phyloP scores from a whole-genome alignment of 2,888 invertebrate species.

The Stenurella melanura region DNA sequence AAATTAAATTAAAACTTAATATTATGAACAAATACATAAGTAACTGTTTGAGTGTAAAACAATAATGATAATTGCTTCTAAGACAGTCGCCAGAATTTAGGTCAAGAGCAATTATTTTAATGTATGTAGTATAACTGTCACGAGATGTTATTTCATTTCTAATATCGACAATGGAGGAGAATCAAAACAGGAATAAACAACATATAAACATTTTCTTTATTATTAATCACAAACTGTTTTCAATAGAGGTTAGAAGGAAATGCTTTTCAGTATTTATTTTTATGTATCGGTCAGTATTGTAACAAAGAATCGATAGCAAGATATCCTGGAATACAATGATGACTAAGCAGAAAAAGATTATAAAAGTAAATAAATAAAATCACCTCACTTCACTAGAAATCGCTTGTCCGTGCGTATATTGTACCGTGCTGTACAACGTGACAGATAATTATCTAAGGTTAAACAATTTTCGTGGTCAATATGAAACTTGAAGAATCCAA shows the following conservation, averaged over 20 bases:
- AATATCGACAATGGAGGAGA: neutral
- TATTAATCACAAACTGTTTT: neutral
- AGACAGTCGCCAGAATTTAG: neutral
- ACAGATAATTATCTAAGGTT: neutral
- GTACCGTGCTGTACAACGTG: neutral
- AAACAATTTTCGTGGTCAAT: neutral
- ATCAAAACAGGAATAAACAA: neutral
- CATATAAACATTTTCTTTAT: no score
- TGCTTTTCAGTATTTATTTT: no score
- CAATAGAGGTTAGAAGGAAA: neutral
- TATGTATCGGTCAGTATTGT: neutral
- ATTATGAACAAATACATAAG: neutral
- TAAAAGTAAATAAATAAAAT: neutral
- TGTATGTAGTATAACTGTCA: neutral
- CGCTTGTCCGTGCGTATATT: neutral
- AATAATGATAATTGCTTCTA: neutral
- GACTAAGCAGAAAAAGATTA: neutral
- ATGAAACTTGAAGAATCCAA: neutral
- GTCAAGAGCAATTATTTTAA: neutral
- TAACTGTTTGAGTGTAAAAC: neutral
- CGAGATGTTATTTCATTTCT: neutral
- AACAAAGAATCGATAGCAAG: neutral
- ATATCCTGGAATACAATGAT: neutral
- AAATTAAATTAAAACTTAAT: no score
- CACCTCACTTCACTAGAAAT: neutral